A percentile compares a stretch with the other conserved stretches of the same genome.
Conservation (phyloP, 1,140 invertebrate species). For the Lepidurus packardi region DNA sequence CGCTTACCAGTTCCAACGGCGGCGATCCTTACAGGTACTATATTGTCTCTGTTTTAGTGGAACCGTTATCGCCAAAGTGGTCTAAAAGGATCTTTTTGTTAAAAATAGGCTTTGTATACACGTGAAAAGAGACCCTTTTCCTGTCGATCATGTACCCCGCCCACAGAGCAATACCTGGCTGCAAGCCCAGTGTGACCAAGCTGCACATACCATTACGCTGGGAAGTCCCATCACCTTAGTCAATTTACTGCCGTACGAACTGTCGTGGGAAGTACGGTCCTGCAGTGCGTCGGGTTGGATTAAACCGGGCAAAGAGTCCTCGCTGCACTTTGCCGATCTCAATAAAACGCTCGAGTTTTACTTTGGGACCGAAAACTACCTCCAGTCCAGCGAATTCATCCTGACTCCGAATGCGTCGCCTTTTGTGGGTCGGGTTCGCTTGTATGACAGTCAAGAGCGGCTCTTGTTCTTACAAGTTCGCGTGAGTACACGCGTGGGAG, state of each 20-base stretch:
- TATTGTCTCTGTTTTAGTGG: no score
- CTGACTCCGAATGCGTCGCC: slow-evolving; percentile 46
- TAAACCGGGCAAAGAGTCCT: slow-evolving; percentile 52
- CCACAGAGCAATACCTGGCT: slow-evolving; percentile 31
- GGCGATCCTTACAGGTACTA: slow-evolving; percentile 45
- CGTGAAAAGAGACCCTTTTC: slow-evolving; percentile 72
- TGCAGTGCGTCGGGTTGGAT: slow-evolving; percentile 51
- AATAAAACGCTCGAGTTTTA: slow-evolving; percentile 62
- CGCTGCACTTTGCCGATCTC: slow-evolving; percentile 53
- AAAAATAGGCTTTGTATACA: slow-evolving; percentile 65
- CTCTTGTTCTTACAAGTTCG: slow-evolving; percentile 53
- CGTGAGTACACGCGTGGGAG: slow-evolving; percentile 26
- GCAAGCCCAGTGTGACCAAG: slow-evolving; percentile 46
- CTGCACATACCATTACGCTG: slow-evolving; percentile 78
- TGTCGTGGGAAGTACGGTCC: slow-evolving; percentile 51
- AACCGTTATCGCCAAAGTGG: no score
- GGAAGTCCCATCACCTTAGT: slow-evolving; percentile 71
- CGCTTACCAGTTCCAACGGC: slow-evolving; percentile 43
- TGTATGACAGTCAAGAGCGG: slow-evolving; percentile 65
- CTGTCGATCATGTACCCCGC: slow-evolving; percentile 51
- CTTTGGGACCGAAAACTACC: slow-evolving; percentile 76
- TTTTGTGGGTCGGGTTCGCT: slow-evolving; percentile 51
- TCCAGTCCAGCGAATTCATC: slow-evolving; percentile 53
- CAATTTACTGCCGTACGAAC: slow-evolving; percentile 58
- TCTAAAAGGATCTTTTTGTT: no score